A percentile compares a stretch with the other conserved stretches of the same genome.
Conservation (phyloP, 2,888 invertebrate species). For the Platycheirus albimanus region DNA sequence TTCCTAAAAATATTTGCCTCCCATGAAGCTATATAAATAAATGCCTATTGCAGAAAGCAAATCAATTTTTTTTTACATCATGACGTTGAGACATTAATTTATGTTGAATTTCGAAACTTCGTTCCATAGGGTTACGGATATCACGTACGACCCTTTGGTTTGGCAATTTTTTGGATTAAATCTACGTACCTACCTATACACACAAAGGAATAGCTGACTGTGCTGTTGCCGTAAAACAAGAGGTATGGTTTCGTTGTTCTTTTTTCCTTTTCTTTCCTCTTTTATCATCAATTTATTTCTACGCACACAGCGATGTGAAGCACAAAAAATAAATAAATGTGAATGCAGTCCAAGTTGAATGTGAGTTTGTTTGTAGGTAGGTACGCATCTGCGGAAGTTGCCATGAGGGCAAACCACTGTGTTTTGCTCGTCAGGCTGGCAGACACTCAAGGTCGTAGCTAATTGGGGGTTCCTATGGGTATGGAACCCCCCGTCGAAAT, state of each 20-base stretch:
- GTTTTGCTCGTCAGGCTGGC: conserved; percentile 28
- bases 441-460: neutral
- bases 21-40: no score
- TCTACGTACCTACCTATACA: conserved; percentile 34
- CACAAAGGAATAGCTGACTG: conserved; percentile 41
- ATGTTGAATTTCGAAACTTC: conserved; percentile 24
- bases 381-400: conserved; percentile 70
- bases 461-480: no score
- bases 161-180: conserved; percentile 55
- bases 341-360: neutral
- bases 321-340: conserved; percentile 25
- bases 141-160: conserved; percentile 50
- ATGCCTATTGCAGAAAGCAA: no score
- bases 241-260: conserved; percentile 42
- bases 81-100: conserved; percentile 15
- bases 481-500: no score
- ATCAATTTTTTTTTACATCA: conserved; percentile 7
- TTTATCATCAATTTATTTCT: conserved; percentile 22
- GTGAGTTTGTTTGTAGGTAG: conserved; percentile 1
- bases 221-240: conserved; percentile 1
- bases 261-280: conserved; percentile 21
- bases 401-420: conserved; percentile 40
- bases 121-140: conserved; percentile 23
- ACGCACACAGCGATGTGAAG: conserved; percentile 35
- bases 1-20: no score